Percentiles rank a stretch among this genome's conserved stretches.
Conservation (phyloP, 2,888 invertebrate species). For the Drosophila rellima region DNA sequence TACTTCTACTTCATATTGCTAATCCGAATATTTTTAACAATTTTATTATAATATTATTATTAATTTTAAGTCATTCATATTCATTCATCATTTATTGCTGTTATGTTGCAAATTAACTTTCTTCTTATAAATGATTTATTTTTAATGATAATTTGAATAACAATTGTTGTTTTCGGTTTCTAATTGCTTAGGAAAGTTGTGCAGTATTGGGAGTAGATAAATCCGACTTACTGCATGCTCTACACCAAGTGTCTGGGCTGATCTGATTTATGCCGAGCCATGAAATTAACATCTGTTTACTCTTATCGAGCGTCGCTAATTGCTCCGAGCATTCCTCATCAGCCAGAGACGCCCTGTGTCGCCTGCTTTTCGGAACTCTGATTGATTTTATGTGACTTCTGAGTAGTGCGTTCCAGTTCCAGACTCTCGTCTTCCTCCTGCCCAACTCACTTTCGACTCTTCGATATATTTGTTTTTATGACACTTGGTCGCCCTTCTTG, state of each 20-base stretch:
- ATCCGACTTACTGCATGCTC: conserved; percentile 17
- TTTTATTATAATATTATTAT: too few species aligned
- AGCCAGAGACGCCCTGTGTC: conserved; percentile 19
- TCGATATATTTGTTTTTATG: conserved; percentile 69
- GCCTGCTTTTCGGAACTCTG: conserved; percentile 52
- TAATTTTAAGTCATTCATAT: too few species aligned
- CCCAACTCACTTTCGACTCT: not conserved
- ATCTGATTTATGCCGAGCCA: conserved; percentile 64
- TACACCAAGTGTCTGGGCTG: conserved; percentile 2
- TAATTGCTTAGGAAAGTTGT: not conserved
- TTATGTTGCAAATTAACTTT: too few species aligned
- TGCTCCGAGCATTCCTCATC: conserved; percentile 56
- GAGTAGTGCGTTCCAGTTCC: conserved; percentile 55
- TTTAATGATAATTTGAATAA: too few species aligned
- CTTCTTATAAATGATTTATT: too few species aligned
- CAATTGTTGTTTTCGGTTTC: not conserved
- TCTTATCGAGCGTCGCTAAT: conserved; percentile 72
- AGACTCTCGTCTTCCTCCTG: conserved; percentile 27
- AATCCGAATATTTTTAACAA: too few species aligned
- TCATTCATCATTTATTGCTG: too few species aligned
- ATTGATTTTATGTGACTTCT: conserved; percentile 76
- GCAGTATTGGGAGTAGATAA: not conserved
- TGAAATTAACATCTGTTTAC: conserved; percentile 70
- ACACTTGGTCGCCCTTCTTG: conserved; percentile 53
- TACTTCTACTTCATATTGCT: too few species aligned